A percentile compares a stretch with the other conserved stretches of the same genome.
phyloP scores from a whole-genome alignment of 2,888 invertebrate genomes.

The Merodon equestris region DNA sequence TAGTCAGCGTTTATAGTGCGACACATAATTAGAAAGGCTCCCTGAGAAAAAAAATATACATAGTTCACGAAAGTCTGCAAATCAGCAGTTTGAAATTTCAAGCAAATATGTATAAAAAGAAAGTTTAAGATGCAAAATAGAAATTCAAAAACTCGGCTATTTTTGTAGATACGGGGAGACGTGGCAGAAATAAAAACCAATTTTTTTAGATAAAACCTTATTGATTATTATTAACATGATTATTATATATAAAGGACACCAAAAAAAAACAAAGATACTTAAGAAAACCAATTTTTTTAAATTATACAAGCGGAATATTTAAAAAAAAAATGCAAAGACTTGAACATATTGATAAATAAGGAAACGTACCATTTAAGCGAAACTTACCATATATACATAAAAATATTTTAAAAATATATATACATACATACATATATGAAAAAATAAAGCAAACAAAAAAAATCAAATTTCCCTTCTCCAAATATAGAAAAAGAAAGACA shows the following conservation, averaged over 20 bases:
- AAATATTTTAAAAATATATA: constrained; percentile 30
- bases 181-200: constrained; percentile 19
- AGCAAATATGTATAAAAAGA: constrained; percentile 4
- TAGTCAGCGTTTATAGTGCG: constrained; percentile 65
- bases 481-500: no score
- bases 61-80: constrained; percentile 5
- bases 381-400: constrained; percentile 53
- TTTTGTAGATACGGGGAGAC: constrained; percentile 49
- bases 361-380: constrained; percentile 53
- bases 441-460: constrained; percentile 11
- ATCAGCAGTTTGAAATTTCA: not conserved
- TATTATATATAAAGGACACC: constrained; percentile 64
- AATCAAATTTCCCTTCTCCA: constrained; percentile 42
- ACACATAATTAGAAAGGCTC: constrained; percentile 34
- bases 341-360: constrained; percentile 61
- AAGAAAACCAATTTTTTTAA: constrained; percentile 48
- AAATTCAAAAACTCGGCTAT: constrained; percentile 38
- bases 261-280: constrained; percentile 35
- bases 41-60: constrained; percentile 22
- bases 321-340: constrained; percentile 63
- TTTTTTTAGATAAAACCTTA: constrained; percentile 59
- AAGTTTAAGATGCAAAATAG: constrained; percentile 34
- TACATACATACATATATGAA: constrained; percentile 25
- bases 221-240: constrained; percentile 39
- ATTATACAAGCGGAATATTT: constrained; percentile 57